Percentiles rank a stretch among this genome's conserved stretches.
Conservation (phyloP, 1,140 invertebrate species). For the Anastrepha obliqua region DNA sequence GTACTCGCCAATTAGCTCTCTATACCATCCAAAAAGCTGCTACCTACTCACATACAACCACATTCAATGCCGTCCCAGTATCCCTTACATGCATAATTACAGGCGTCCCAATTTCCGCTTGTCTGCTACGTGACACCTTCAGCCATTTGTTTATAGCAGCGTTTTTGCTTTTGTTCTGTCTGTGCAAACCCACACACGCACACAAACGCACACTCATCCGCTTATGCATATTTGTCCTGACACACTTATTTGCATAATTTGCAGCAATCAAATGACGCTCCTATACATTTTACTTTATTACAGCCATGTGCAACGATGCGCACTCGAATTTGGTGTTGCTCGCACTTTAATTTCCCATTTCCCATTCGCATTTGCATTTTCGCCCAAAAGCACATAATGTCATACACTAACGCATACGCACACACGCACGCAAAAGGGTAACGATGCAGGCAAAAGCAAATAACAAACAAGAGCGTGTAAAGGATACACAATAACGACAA, state of each 20-base stretch:
- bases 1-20: neutral
- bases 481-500: neutral
- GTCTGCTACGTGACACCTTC: constrained; percentile 27
- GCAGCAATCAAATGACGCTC: neutral
- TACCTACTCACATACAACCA: neutral
- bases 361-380: constrained; percentile 41
- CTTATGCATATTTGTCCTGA: constrained; percentile 23
- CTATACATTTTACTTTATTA: neutral
- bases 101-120: constrained; percentile 23
- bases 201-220: neutral
- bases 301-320: constrained; percentile 1
- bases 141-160: neutral
- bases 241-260: constrained; percentile 52
- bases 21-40: neutral
- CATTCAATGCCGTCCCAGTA: neutral
- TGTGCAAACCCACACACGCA: neutral
- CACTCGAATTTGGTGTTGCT: constrained; percentile 11
- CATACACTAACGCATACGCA: neutral
- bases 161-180: neutral
- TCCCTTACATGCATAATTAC: constrained; percentile 22
- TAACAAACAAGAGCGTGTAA: neutral
- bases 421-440: neutral
- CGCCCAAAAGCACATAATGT: constrained; percentile 25
- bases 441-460: neutral
- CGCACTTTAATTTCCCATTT: constrained; percentile 50